Conservation (phyloP, 2,113 vertebrate species). For the Orcinus orca region DNA sequence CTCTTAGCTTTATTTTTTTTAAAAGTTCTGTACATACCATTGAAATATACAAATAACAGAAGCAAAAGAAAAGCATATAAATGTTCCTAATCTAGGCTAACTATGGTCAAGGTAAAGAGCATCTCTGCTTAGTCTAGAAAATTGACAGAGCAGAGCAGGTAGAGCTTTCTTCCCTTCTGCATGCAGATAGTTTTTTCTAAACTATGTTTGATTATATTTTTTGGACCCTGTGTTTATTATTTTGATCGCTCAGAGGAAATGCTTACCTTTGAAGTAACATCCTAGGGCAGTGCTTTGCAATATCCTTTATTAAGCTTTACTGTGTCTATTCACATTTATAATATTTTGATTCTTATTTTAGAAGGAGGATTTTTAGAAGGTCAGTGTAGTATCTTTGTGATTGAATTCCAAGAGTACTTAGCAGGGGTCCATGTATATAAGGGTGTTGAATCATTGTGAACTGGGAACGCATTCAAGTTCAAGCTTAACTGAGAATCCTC, state of each 20-base stretch:
- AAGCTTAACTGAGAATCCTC: conserved; percentile 46
- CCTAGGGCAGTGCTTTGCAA: background rate
- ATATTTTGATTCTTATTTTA: conserved; percentile 58
- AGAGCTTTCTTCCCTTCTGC: background rate
- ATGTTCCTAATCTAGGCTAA: background rate
- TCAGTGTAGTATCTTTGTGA: conserved; percentile 29
- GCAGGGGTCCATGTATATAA: conserved; percentile 27
- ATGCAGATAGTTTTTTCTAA: background rate
- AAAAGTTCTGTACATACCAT: background rate
- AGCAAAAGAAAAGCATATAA: background rate
- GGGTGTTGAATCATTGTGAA: conserved; percentile 28
- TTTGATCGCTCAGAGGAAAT: background rate
- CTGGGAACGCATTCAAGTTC: conserved; percentile 32
- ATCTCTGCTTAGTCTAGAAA: background rate
- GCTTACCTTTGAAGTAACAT: conserved; percentile 38
- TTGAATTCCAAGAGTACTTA: conserved; percentile 35
- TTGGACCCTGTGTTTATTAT: background rate
- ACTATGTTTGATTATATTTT: background rate
- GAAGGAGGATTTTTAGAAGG: conserved; percentile 41
- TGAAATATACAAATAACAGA: background rate
- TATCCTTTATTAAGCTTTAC: conserved; percentile 28
- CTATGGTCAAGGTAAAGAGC: background rate
- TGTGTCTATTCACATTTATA: conserved; percentile 18
- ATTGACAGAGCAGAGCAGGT: background rate
- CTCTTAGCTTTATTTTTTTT: background rate